phyloP scores from a whole-genome alignment of 2,888 invertebrate species.

The Lymantria monacha region DNA sequence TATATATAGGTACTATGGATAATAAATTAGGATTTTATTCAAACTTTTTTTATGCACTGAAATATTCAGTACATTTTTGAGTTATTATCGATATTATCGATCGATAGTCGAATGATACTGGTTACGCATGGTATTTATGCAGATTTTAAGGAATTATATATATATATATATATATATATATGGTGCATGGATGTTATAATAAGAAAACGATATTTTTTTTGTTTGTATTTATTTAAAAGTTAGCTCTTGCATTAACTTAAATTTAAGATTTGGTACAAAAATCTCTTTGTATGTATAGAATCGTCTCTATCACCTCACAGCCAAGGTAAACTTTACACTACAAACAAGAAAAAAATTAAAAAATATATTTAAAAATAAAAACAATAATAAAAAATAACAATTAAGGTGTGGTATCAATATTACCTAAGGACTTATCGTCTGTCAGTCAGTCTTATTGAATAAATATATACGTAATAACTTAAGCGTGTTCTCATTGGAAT shows the following conservation, averaged over 20 bases:
- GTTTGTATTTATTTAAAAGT: slow-evolving; percentile 47
- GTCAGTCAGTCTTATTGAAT: slow-evolving; percentile 62
- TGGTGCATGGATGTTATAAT: slow-evolving; percentile 13
- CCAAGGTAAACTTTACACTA: slow-evolving; percentile 50
- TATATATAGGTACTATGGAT: too few relatives aligned
- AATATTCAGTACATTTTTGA: too few relatives aligned
- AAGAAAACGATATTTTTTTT: slow-evolving; percentile 15
- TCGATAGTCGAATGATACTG: too few relatives aligned
- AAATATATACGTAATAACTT: slow-evolving; percentile 47
- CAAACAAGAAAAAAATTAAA: slow-evolving; percentile 28
- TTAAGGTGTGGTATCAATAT: slow-evolving; percentile 37
- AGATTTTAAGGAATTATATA: too few relatives aligned
- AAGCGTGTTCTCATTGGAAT: slow-evolving; percentile 51
- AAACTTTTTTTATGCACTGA: too few relatives aligned
- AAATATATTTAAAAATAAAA: slow-evolving; percentile 35
- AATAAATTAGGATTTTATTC: too few relatives aligned
- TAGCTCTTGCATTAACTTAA: slow-evolving; percentile 41
- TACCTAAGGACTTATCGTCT: slow-evolving; percentile 49
- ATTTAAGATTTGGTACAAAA: slow-evolving; percentile 54
- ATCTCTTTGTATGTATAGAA: slow-evolving; percentile 38
- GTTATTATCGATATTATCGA: too few relatives aligned
- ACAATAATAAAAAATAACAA: slow-evolving; percentile 44
- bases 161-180: too few relatives aligned
- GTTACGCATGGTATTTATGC: too few relatives aligned
- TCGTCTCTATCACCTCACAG: slow-evolving; percentile 62